These are phyloP conservation scores for Bombus balteatus DNA, from an alignment of 1,140 invertebrate genomes.

Conservation along the genomic window DNA sequence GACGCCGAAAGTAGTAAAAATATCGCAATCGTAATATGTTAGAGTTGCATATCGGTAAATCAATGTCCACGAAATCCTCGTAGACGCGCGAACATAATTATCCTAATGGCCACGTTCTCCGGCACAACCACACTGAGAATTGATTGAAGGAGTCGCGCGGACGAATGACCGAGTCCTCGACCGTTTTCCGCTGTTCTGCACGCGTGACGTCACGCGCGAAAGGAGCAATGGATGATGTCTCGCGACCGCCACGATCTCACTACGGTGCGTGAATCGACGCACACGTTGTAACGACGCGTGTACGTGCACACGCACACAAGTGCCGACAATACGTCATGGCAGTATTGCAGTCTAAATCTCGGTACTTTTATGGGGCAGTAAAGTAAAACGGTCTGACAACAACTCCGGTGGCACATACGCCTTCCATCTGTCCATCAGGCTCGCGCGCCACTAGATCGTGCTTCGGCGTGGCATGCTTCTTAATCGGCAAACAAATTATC, in stretches of 20 bases:
- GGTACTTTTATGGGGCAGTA: slow-evolving; percentile 82
- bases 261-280: slow-evolving; percentile 17
- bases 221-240: slow-evolving; percentile 49
- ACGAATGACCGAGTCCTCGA: not conserved
- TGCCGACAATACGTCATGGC: slow-evolving; percentile 77
- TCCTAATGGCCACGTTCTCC: not conserved
- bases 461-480: slow-evolving; percentile 17
- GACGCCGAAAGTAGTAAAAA: not conserved
- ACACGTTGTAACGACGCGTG: not conserved
- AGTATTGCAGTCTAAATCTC: slow-evolving; percentile 82
- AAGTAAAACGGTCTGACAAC: slow-evolving; percentile 82
- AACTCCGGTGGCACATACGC: slow-evolving; percentile 69
- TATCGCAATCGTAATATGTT: too few species aligned
- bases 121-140: not conserved
- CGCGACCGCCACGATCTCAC: slow-evolving; percentile 7
- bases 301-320: slow-evolving; percentile 52
- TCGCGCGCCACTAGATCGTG: slow-evolving; percentile 52
- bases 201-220: slow-evolving; percentile 47
- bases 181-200: slow-evolving; percentile 8
- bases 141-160: not conserved
- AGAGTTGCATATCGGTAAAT: not conserved
- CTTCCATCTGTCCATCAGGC: slow-evolving; percentile 67
- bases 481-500: slow-evolving; percentile 32
- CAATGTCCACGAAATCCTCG: not conserved
- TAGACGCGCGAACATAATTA: not conserved